Conservation (phyloP, 2,888 invertebrate genomes). For the Oegoconia quadripuncta region DNA sequence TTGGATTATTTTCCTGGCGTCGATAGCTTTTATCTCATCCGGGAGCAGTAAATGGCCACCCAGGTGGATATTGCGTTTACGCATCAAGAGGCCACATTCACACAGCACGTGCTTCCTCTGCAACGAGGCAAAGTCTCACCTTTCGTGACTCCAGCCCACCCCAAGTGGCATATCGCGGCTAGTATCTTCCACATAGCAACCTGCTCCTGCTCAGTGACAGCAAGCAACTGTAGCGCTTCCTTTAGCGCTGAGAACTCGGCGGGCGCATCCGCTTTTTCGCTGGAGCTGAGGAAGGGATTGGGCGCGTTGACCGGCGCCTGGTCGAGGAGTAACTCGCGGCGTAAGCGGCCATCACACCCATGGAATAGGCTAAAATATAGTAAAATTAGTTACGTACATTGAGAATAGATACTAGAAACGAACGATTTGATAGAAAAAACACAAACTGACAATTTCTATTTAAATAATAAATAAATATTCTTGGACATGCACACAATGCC, state of each 20-base stretch:
- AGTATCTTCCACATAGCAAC: slow-evolving; percentile 92
- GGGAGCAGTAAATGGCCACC: no score
- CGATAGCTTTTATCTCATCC: no score
- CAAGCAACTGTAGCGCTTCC: slow-evolving; percentile 86
- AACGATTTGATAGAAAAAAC: no score
- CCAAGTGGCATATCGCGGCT: slow-evolving; percentile 96
- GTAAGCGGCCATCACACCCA: slow-evolving; percentile 89
- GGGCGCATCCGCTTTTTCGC: slow-evolving; percentile 90
- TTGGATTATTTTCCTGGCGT: no score
- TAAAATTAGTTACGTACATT: no score
- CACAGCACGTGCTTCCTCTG: background rate
- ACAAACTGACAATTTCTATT: no score
- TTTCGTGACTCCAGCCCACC: slow-evolving; percentile 90
- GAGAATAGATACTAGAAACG: no score
- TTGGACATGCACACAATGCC: no score
- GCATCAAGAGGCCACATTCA: no score
- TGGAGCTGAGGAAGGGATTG: slow-evolving; percentile 88
- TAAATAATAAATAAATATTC: no score
- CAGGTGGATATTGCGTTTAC: no score
- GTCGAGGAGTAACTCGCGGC: slow-evolving; percentile 91
- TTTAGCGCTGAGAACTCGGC: slow-evolving; percentile 90
- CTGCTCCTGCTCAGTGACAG: slow-evolving; percentile 87
- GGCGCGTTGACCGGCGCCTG: slow-evolving; percentile 69
- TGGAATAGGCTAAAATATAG: slow-evolving; percentile 82
- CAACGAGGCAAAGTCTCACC: slow-evolving; percentile 51